Conservation (phyloP, 92 coral and sea anemone species). For the Palythoa grandiflora region DNA sequence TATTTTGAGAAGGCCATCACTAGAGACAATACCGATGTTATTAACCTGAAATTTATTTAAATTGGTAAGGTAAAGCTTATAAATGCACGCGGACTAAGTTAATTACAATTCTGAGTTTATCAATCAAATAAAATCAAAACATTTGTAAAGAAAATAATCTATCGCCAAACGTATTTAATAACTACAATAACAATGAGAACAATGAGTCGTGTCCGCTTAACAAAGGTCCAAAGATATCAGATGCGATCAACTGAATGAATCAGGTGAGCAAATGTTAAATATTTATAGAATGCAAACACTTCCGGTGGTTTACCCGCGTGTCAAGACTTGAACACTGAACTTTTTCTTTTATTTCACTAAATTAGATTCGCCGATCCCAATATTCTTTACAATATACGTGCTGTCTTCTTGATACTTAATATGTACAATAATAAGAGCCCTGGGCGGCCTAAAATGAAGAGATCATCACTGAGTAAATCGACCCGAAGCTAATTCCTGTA, state of each 20-base stretch:
- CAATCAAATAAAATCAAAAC: too few relatives aligned
- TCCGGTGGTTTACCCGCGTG: background rate
- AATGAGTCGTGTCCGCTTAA: too few relatives aligned
- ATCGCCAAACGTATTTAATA: too few relatives aligned
- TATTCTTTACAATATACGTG: background rate
- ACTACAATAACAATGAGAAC: too few relatives aligned
- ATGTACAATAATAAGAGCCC: background rate
- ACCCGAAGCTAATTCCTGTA: background rate
- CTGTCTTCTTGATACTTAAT: background rate
- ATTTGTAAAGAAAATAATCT: too few relatives aligned
- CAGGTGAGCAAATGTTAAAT: background rate
- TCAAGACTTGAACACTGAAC: background rate
- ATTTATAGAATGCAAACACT: conserved; percentile 8
- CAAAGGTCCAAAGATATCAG: too few relatives aligned
- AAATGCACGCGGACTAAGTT: too few relatives aligned
- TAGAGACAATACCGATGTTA: too few relatives aligned
- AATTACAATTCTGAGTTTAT: too few relatives aligned
- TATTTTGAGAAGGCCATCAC: too few relatives aligned
- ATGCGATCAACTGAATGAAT: background rate
- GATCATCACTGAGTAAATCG: background rate
- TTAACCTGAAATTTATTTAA: too few relatives aligned
- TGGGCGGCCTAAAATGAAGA: background rate
- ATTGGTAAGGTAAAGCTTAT: too few relatives aligned
- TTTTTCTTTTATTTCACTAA: background rate
- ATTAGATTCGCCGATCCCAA: background rate